Evolutionary conservation across 2,888 invertebrate species (phyloP), one percentile per base, ranked within the genome.

Genomic region (Ectemnius continuus): DNA sequence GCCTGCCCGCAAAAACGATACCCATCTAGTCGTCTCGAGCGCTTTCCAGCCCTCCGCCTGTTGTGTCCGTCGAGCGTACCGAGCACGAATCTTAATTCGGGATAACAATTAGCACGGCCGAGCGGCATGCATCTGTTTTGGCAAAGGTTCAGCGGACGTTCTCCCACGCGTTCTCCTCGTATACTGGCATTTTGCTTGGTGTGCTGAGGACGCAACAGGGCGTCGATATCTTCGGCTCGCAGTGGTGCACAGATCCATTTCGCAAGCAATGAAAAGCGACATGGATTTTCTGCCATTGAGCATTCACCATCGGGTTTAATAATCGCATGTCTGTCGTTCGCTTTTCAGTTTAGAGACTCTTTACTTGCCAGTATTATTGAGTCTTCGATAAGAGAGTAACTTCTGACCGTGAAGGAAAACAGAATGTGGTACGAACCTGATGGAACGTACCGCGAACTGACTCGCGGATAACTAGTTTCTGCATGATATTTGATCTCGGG

Each of bases 141-240:
- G 73, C 59, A 68, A 70, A 78, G 69, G 70, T 61, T 20, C 52
- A 46, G 36, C 68, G 64, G 8, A 52, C 62, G 67, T 76, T 79
- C 76, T 69, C 76, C 68, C 80, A 65, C 70, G 66, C 26, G 52
- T 4, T 16, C 61, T 16, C n/a, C n/a, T 20, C 28, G 46, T 28
- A 67, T 28, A 67, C 45, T 81, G 82, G 76, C 78, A 84, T 85
- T 84, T 85, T 62, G 68, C 70, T 28, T 59, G 78, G 75, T 8
- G 20, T 36, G 8, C 45, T 28, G 46, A 3, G 1, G 11, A 16
- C 16, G 23, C n/a, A 56, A 46, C 16, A 63, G 75, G 70, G 58
- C 65, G 67, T 67, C 75, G 80, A 67, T 80, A 45, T 60, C 67
- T 59, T 57, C 61, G 62, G 52, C 56, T 62, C 67, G 73, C 60